Conservation (phyloP, 2,113 vertebrate species). For the Myocastor coypus region DNA sequence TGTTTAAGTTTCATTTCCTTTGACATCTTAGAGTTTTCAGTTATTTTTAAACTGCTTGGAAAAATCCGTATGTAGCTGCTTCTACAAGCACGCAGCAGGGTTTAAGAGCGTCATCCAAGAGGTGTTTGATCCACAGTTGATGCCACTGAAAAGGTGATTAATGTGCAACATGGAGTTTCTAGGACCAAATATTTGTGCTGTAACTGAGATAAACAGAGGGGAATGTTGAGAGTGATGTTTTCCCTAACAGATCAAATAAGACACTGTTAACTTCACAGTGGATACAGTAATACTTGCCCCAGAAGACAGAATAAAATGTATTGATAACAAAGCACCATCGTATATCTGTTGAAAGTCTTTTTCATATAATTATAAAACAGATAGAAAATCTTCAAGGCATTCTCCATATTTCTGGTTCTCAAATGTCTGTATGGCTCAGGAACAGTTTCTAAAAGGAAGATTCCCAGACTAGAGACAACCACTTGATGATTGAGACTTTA, state of each 20-base stretch:
- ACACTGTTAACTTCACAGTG: constrained; percentile 5
- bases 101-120: neutral
- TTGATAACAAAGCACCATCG: neutral
- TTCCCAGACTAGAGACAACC: no score
- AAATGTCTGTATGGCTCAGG: neutral
- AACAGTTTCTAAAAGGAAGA: neutral
- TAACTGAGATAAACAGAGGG: neutral
- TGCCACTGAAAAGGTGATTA: neutral
- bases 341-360: neutral
- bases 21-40: neutral
- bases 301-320: neutral
- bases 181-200: neutral
- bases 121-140: neutral
- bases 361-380: neutral
- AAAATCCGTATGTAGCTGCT: neutral
- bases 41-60: neutral
- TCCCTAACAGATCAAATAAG: neutral
- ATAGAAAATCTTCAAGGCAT: neutral
- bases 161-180: neutral
- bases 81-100: neutral
- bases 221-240: neutral
- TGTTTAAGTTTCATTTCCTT: neutral
- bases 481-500: no score
- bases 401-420: neutral
- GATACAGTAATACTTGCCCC: neutral